Evolutionary conservation across 92 coral and sea anemone genomes (phyloP), one percentile per base, ranked within the genome.

Genomic region (Epizoanthus illoricatus): DNA sequence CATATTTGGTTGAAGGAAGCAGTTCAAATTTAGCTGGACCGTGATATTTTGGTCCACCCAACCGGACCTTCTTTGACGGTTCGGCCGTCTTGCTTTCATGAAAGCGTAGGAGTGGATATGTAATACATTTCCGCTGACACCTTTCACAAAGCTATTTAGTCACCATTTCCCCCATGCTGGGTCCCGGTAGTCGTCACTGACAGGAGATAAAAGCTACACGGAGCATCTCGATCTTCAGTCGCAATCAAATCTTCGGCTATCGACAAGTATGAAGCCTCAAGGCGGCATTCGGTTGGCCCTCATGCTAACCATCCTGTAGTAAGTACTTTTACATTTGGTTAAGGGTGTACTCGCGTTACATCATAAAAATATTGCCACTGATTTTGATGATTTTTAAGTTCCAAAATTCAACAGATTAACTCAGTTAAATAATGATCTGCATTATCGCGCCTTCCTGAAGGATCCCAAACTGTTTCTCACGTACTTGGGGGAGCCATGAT

Each of bases 41-140:
- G 54, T 20, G 82, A 62, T 78, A 78, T 78, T 78, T 78, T 78
- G 47, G 82, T 78, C 61, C 61, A 70, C 15, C 71, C 69, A 41
- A 62, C 70, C 82, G 86, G 70, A 72, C 81, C 71, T 73, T 6
- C 36, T 43, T 43, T 63, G 88, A 84, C 72, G 75, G 85, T 60
- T 81, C 66, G 86, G 20, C 89, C 69, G 41, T 79, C 80, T 89
- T 89, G 89, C 92, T 89, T 85, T 87, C 86, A 75, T 56, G 74
- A 87, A 79, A 72, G 91, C 83, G 90, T 80, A 79, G 93, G 94
- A 93, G 94, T 86, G 87, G 94, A 91, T 83, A 79, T 90, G 94
- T 93, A 87, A 80, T 91, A 91, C 94, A 93, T 89, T 93, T 93
- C 97, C 97, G 97, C 63, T 92, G 86, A 91, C 97, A 93, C 94